A percentile compares a stretch with the other conserved stretches of the same genome.
Conservation (phyloP, 2,113 vertebrate species). For the Sardina pilchardus region DNA sequence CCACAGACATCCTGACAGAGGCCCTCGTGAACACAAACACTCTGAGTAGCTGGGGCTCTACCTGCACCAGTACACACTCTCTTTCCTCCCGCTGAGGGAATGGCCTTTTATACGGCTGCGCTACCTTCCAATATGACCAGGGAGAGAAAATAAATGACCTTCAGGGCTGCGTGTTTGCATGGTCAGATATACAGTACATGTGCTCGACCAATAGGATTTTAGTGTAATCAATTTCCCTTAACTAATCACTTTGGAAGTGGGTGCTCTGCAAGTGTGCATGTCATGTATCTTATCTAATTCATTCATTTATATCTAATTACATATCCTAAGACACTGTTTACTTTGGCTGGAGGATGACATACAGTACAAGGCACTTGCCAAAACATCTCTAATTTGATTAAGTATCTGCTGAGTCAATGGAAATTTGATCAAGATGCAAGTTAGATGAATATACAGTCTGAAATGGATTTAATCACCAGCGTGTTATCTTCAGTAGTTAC, state of each 20-base stretch:
- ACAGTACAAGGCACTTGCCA: background rate
- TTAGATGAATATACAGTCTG: too few relatives aligned
- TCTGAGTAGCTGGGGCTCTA: background rate
- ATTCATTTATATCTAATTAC: background rate
- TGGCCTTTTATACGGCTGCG: background rate
- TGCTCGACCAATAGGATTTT: background rate
- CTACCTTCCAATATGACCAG: too few relatives aligned
- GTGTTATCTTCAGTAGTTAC: background rate
- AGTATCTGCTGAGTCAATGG: too few relatives aligned
- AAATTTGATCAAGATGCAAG: too few relatives aligned
- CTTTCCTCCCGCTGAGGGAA: background rate
- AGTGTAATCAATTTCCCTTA: background rate
- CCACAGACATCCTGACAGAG: constrained; percentile 56
- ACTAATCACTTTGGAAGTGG: background rate
- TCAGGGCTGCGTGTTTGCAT: background rate
- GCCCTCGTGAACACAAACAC: background rate
- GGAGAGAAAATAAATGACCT: constrained; percentile 1
- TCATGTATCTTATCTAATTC: background rate
- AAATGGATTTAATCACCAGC: too few relatives aligned
- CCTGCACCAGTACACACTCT: too few relatives aligned
- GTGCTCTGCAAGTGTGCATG: background rate
- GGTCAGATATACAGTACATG: background rate
- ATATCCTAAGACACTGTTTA: background rate
- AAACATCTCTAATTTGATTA: background rate
- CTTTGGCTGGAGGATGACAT: background rate